phyloP scores from a whole-genome alignment of 1,140 invertebrate species.

The Sweltsa coloradensis region DNA sequence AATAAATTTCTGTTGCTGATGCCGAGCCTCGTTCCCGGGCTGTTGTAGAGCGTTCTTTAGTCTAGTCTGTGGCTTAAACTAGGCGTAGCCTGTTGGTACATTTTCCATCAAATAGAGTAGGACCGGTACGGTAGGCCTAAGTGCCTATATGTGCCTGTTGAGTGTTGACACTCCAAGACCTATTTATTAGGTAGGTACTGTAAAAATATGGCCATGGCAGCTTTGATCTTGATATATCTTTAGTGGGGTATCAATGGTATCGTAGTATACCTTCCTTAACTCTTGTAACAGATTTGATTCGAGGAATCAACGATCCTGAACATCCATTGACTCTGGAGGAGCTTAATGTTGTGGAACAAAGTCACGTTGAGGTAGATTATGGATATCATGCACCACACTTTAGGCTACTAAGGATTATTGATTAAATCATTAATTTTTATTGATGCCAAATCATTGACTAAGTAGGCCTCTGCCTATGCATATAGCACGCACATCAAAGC shows the following conservation, averaged over 20 bases:
- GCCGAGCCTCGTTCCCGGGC: too few relatives aligned
- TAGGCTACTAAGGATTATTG: neutral
- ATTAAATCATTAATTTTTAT: neutral
- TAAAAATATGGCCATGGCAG: neutral
- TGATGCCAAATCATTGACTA: neutral
- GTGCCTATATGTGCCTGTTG: too few relatives aligned
- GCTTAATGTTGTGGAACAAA: conserved; percentile 83
- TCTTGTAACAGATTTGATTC: conserved; percentile 61
- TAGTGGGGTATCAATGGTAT: neutral
- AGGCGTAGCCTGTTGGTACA: too few relatives aligned
- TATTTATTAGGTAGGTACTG: neutral
- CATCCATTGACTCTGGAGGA: conserved; percentile 95
- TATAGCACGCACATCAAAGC: too few relatives aligned
- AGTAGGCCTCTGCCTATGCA: too few relatives aligned
- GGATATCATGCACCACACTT: neutral
- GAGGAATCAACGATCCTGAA: conserved; percentile 95
- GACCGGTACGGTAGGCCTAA: too few relatives aligned
- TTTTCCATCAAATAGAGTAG: too few relatives aligned
- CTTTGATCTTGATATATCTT: neutral
- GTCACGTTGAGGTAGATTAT: conserved; percentile 52
- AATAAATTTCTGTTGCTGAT: too few relatives aligned
- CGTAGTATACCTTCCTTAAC: neutral
- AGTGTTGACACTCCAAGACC: too few relatives aligned
- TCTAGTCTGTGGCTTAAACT: too few relatives aligned
- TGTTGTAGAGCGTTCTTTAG: too few relatives aligned